Evolutionary conservation across 2,888 invertebrate genomes (phyloP), one percentile per base, ranked within the genome.

Genomic region (Dryobotodes eremita): DNA sequence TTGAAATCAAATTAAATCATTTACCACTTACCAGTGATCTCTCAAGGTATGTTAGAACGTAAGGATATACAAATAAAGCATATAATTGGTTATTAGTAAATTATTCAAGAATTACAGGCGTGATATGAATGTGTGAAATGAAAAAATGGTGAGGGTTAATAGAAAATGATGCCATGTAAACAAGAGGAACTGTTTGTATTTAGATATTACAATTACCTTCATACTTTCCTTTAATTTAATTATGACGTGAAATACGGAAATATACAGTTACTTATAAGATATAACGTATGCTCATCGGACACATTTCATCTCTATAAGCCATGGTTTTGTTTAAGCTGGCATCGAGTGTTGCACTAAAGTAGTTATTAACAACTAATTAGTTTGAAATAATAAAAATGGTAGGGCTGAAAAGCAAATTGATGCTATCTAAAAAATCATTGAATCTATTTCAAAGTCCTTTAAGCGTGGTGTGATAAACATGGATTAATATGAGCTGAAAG

Each of bases 1-100:
- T 36, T 23, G 6, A 26, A 74, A 11, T 23, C 31, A 65, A 31
- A 26, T 36, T 36, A 5, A 15, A 36, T 20, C 17, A 65, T 26
- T 48, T 55, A 26, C 2, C 20, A 70, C 80, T 80, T 61, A 59
- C 78, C 50, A 11, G n/a, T 23, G 31, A 2, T 55, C 23, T 36
- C 46, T 64, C 53, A 64, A 53, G 26, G 31, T 31, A 46, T 48
- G 13, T n/a, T n/a, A 31, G 46, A 31, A 15, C 10, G 6, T 68
- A 46, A 31, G 1, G 23, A 23, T 23, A 23, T 46, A 31, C 0
- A 10, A 8, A 23, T 31, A 46, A 71, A 71, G 11, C 66, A 31
- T n/a, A 5, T n/a, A 17, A 48, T 31, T 8, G 11, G 4, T 71
- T 70, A 72, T n/a, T 31, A 36, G n/a, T 10, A 72, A 17, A 26